A percentile compares a stretch with the other conserved stretches of the same genome.
phyloP scores from a whole-genome alignment of 2,113 vertebrate genomes.

The Marmota monax region DNA sequence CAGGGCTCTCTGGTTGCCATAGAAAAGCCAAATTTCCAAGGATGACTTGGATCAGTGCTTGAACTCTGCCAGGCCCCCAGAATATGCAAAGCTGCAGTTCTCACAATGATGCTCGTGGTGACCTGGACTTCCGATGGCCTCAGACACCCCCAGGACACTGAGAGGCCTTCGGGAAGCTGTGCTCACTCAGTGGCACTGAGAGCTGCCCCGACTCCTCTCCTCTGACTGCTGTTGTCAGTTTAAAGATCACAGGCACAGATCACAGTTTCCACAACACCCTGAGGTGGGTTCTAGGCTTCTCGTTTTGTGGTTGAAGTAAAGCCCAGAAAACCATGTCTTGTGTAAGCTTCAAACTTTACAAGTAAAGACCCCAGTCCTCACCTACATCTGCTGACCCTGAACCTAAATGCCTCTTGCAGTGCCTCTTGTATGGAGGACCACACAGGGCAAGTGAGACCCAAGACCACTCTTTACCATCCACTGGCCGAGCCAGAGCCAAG shows the following conservation, averaged over 20 bases:
- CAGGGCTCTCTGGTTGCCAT: neutral
- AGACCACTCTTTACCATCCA: too few species aligned
- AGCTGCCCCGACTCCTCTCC: neutral
- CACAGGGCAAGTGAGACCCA: too few species aligned
- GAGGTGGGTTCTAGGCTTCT: neutral
- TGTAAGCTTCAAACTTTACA: neutral
- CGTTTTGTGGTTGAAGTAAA: neutral
- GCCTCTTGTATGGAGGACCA: neutral
- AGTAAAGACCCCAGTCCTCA: neutral
- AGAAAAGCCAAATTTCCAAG: neutral
- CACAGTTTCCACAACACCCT: neutral
- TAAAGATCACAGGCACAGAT: neutral
- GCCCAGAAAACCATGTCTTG: neutral
- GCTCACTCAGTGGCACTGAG: neutral
- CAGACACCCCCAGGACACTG: neutral
- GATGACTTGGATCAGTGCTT: neutral
- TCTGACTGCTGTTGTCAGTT: neutral
- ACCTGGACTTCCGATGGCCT: neutral
- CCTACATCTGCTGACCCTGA: neutral
- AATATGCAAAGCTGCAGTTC: neutral
- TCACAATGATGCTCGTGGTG: neutral
- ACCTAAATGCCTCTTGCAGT: neutral
- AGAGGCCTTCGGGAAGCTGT: neutral
- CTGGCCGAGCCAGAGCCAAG: too few species aligned
- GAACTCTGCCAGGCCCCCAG: neutral